Percentiles rank a stretch among this genome's conserved stretches.
These are phyloP conservation scores for Panthera uncia DNA, from an alignment of 2,113 vertebrate species.

Conservation along the genomic window DNA sequence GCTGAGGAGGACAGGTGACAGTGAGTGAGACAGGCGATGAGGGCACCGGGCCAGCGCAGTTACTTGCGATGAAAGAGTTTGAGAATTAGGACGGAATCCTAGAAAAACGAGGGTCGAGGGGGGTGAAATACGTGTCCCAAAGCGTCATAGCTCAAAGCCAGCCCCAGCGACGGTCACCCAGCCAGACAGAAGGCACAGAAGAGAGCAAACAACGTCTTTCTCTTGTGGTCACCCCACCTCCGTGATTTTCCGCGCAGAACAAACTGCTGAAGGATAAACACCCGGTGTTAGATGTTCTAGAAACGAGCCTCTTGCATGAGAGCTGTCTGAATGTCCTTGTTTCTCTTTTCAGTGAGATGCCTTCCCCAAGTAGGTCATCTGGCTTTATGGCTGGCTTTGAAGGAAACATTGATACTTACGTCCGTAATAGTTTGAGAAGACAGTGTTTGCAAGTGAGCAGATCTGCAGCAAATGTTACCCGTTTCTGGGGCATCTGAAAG, in stretches of 20 bases:
- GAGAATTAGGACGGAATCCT: neutral
- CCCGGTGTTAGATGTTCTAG: neutral
- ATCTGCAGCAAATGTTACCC: neutral
- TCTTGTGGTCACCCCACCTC: neutral
- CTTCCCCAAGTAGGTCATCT: neutral
- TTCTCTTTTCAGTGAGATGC: neutral
- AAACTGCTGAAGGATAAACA: neutral
- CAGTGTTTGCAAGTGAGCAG: conserved; percentile 16
- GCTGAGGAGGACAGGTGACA: neutral
- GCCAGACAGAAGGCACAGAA: fast-evolving
- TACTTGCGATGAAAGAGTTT: neutral
- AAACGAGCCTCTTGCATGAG: neutral
- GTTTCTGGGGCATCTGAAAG: neutral
- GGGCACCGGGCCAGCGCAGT: fast-evolving
- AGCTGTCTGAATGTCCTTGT: neutral
- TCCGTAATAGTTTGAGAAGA: neutral
- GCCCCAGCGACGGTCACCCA: neutral
- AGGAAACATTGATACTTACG: neutral
- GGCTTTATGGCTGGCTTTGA: neutral
- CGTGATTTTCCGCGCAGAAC: neutral
- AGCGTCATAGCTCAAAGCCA: neutral
- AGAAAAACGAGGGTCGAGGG: neutral
- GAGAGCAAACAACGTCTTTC: fast-evolving
- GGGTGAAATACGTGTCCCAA: fast-evolving
- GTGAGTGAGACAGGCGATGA: neutral